Percentiles rank a stretch among this genome's conserved stretches.
phyloP scores from a whole-genome alignment of 2,797 vertebrate genomes.

The Cirrhinus mrigala region DNA sequence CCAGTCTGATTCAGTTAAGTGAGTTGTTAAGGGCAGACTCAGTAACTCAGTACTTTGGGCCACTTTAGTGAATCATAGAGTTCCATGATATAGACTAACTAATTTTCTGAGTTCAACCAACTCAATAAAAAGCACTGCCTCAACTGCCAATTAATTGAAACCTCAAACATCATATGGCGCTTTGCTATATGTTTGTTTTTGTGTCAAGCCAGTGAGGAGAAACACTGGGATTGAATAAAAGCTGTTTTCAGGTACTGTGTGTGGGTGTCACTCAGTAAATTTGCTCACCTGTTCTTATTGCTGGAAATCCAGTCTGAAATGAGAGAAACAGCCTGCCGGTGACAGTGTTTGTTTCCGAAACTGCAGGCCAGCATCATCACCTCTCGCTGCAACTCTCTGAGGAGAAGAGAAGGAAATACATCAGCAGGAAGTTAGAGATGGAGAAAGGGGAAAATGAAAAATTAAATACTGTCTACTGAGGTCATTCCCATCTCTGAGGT shows the following conservation, averaged over 20 bases:
- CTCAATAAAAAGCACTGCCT: neutral
- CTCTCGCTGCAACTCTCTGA: slow-evolving; percentile 91
- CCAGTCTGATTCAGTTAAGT: neutral
- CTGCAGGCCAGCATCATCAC: slow-evolving; percentile 97
- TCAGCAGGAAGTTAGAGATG: neutral
- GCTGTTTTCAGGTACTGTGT: neutral
- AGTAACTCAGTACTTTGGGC: neutral
- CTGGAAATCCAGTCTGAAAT: slow-evolving; percentile 99
- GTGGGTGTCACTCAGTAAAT: neutral
- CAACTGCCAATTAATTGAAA: neutral
- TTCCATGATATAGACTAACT: neutral
- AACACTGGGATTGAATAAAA: neutral
- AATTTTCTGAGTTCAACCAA: neutral
- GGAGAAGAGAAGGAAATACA: slow-evolving; percentile 18
- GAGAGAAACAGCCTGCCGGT: slow-evolving; percentile 91
- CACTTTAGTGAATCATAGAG: too few species aligned
- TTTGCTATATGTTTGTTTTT: neutral
- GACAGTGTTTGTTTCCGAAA: slow-evolving; percentile 96
- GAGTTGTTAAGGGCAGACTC: neutral
- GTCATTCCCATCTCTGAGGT: neutral
- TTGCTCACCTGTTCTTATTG: slow-evolving; percentile 91
- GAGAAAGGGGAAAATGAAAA: slow-evolving; percentile 24
- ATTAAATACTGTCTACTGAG: neutral
- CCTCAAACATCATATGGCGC: neutral
- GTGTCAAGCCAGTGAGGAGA: neutral